Evolutionary conservation across 2,113 vertebrate species (phyloP).

Genomic region (Arenaria interpres): DNA sequence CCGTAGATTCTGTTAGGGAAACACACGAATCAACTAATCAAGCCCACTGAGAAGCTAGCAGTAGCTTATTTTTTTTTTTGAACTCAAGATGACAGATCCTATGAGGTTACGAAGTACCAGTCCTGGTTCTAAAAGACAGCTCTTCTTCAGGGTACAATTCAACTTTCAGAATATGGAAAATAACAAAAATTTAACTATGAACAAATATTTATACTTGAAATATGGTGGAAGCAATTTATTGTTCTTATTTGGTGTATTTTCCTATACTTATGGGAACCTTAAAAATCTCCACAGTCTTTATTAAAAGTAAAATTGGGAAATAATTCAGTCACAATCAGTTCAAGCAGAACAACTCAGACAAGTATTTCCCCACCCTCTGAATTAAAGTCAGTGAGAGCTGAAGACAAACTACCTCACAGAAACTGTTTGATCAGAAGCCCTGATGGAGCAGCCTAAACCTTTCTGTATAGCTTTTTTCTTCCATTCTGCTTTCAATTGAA

Average conservation of each 20-base stretch:
- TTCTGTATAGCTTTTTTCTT: neutral
- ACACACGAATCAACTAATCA: neutral
- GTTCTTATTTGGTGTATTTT: neutral
- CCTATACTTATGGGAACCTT: neutral
- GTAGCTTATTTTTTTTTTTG: neutral
- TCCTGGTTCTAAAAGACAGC: neutral
- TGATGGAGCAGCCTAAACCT: neutral
- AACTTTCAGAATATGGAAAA: neutral
- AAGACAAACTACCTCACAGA: neutral
- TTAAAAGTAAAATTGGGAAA: neutral
- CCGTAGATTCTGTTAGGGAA: neutral
- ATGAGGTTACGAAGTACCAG: neutral
- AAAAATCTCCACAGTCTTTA: neutral
- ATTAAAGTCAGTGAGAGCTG: neutral
- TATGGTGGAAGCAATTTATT: fast-evolving
- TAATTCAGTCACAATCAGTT: neutral
- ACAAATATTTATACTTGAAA: neutral
- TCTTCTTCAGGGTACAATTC: neutral
- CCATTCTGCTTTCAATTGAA: neutral
- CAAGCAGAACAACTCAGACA: neutral
- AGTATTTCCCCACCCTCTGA: neutral
- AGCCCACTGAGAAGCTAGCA: neutral
- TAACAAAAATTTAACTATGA: neutral
- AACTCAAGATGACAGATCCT: neutral
- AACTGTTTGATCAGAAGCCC: neutral